Evolutionary conservation across 2,888 invertebrate genomes (phyloP).

Genomic region (Steinernema scapterisci): DNA sequence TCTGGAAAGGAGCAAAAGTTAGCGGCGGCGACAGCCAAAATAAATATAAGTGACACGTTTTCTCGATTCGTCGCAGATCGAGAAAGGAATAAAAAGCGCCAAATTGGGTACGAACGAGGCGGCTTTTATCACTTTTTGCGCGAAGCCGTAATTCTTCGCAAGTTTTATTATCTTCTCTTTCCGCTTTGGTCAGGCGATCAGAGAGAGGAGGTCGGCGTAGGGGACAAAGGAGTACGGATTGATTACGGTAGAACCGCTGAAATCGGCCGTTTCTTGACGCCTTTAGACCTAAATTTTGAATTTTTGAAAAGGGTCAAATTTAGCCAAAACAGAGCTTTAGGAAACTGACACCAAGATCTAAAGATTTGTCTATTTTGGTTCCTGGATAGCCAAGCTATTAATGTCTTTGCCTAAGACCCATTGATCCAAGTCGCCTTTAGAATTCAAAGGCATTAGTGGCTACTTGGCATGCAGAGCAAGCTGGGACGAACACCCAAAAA

Average conservation of each 20-base stretch:
- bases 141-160: constrained; percentile 22
- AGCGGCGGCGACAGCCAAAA: too few species aligned
- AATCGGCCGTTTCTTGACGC: background rate
- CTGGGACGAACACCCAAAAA: too few species aligned
- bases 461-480: too few species aligned
- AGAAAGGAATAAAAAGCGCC: background rate
- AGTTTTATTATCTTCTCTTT: constrained; percentile 13
- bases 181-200: background rate
- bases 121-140: constrained; percentile 30
- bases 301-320: too few species aligned
- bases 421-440: too few species aligned
- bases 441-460: too few species aligned
- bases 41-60: background rate
- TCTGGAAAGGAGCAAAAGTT: background rate
- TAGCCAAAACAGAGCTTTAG: too few species aligned
- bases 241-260: background rate
- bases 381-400: too few species aligned
- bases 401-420: too few species aligned
- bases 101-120: background rate
- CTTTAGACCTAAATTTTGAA: background rate
- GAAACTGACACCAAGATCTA: too few species aligned
- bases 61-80: too few species aligned
- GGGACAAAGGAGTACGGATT: background rate
- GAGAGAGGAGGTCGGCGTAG: background rate
- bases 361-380: too few species aligned